Base-by-base conservation (phyloP, 92 coral and sea anemone genomes). In the Zoanthus gigantus region DNA sequence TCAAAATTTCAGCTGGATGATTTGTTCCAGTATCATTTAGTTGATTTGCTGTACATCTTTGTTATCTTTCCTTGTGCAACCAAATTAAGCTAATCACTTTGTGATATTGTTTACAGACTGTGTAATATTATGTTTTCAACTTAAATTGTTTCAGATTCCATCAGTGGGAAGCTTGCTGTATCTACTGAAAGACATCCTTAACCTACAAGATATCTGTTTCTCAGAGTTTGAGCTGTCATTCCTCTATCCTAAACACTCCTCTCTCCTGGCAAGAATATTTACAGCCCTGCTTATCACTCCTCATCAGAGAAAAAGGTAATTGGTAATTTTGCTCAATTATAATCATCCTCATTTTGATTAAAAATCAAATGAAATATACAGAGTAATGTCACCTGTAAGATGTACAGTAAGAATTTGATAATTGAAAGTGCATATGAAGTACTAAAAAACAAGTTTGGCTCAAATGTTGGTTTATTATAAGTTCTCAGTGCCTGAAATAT, bases 241-340 rank as follows among this genome's bases (percentile, higher is more conserved):
- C 71, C 88, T 95, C 68, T 92, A 93, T 78, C 98, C 99, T 30
- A 90, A 94, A 86, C 95, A 95, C 80, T 97, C 99, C 5, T 90
- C 90, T 5, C 94, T 93, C 42, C 92, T 97, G 84, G 98, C 97
- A 28, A 90, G 93, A 86, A 95, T 97, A 67, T 97, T 92, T 72
- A 93, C 99, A 57, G 95, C 95, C 32, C 92, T 97, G 53, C 92
- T 97, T 34, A 46, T 94, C 72, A 93, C 99, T 72, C 99, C 99
- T 71, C 96, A 92, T 74, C 99, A 97, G 76, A 86, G 99, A 50
- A 97, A 97, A 93, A 94, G 99, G 99, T 97, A 85, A 30, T 16
- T 31, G 18, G 1, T 34, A 68, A 47, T 3, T 69, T 31, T 7
- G 30, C 17, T 11, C 17, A 4, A 17, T 11, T 9, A 7, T 14